These are phyloP conservation scores for Aurelia aurita complex sp. Pacific DNA, from an alignment of 30 jellyfish, hydroid and myxozoan species.

Conservation along the genomic window DNA sequence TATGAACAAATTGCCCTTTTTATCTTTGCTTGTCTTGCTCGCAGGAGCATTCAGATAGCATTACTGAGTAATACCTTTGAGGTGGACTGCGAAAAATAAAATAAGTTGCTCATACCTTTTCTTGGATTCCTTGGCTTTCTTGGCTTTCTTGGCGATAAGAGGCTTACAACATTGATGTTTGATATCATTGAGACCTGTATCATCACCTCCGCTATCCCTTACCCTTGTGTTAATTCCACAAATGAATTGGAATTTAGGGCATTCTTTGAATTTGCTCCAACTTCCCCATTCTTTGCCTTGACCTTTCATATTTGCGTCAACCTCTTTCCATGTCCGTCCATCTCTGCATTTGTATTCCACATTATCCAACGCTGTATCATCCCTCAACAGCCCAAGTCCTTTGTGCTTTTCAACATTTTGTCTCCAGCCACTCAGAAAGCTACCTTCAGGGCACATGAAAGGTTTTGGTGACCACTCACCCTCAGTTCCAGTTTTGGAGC, in stretches of 20 bases:
- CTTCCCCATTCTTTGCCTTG: slow-evolving; percentile 32
- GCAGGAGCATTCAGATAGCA: too few relatives aligned
- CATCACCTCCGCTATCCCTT: slow-evolving; percentile 23
- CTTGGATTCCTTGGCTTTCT: not conserved
- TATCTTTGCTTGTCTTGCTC: too few relatives aligned
- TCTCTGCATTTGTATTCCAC: slow-evolving; percentile 68
- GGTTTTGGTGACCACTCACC: slow-evolving; percentile 36
- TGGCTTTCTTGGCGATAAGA: slow-evolving; percentile 1
- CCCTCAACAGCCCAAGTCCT: slow-evolving; percentile 33
- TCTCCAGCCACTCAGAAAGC: slow-evolving; percentile 46
- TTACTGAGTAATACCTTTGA: too few relatives aligned
- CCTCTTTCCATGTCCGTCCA: slow-evolving; percentile 26
- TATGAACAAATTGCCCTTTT: too few relatives aligned
- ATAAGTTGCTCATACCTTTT: too few relatives aligned
- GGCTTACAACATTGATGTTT: slow-evolving; percentile 38
- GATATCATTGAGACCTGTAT: slow-evolving; percentile 39
- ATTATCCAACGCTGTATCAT: slow-evolving; percentile 41
- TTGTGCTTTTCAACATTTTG: slow-evolving; percentile 29
- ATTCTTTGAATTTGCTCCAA: slow-evolving; percentile 20
- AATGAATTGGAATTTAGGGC: slow-evolving; percentile 33
- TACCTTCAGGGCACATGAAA: slow-evolving; percentile 21
- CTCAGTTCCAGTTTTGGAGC: slow-evolving; percentile 50
- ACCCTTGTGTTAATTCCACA: slow-evolving; percentile 47
- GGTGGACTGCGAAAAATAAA: too few relatives aligned
- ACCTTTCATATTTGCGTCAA: slow-evolving; percentile 12